Conservation (phyloP, 1,140 invertebrate genomes). For the Listronotus oregonensis region DNA sequence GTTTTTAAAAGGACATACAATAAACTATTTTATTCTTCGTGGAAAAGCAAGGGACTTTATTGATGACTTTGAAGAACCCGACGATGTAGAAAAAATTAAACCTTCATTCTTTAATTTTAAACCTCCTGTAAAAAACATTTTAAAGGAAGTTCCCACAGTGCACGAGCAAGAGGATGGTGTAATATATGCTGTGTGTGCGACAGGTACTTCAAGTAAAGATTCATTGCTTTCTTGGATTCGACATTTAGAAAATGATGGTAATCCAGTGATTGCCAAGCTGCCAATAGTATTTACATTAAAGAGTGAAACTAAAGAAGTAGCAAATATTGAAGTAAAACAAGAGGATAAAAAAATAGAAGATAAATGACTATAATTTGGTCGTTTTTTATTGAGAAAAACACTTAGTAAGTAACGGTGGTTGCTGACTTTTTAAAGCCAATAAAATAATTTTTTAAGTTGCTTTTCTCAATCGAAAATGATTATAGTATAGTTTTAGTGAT, state of each 20-base stretch:
- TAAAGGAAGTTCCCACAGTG: slow-evolving; percentile 65
- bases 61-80: slow-evolving; percentile 57
- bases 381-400: no score
- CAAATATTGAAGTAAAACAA: slow-evolving; percentile 20
- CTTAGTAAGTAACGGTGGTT: neutral
- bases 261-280: slow-evolving; percentile 73
- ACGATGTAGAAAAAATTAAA: slow-evolving; percentile 69
- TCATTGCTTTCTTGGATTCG: slow-evolving; percentile 92
- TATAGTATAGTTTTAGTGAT: no score
- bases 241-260: slow-evolving; percentile 75
- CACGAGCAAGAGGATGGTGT: slow-evolving; percentile 95
- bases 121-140: slow-evolving; percentile 52
- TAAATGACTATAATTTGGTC: no score
- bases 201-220: slow-evolving; percentile 85
- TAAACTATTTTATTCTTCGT: slow-evolving; percentile 87
- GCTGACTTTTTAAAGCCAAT: no score
- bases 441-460: no score
- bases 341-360: slow-evolving; percentile 15
- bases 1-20: slow-evolving; percentile 74
- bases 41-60: slow-evolving; percentile 63
- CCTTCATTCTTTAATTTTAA: slow-evolving; percentile 64
- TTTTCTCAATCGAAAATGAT: no score
- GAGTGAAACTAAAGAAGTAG: slow-evolving; percentile 42
- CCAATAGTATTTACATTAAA: slow-evolving; percentile 80
- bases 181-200: slow-evolving; percentile 72